Evolutionary conservation across 1,140 invertebrate species (phyloP).

Genomic region (Micrasema minimum): DNA sequence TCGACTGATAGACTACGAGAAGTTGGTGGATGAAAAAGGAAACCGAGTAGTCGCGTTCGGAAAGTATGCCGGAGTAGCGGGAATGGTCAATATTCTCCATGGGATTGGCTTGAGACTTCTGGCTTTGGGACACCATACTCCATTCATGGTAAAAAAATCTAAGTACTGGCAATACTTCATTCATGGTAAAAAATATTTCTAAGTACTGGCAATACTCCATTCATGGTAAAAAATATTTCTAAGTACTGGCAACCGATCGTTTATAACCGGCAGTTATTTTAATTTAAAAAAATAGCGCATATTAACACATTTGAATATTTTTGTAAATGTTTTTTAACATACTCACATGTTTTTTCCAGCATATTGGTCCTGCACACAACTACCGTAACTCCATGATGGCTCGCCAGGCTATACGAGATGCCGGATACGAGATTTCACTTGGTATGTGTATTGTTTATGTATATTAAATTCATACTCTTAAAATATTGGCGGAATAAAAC

Average conservation of each 20-base stretch:
- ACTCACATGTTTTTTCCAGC: conserved; percentile 70
- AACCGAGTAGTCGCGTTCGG: conserved; percentile 97
- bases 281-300: too few relatives aligned
- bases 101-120: conserved; percentile 93
- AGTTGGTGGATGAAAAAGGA: conserved; percentile 89
- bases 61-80: conserved; percentile 98
- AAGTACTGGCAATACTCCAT: too few relatives aligned
- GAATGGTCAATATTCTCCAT: conserved; percentile 98
- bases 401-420: conserved; percentile 94
- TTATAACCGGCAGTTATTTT: too few relatives aligned
- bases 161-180: too few relatives aligned
- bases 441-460: conserved; percentile 58
- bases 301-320: too few relatives aligned
- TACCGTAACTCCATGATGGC: conserved; percentile 98
- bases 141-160: conserved; percentile 94
- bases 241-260: too few relatives aligned
- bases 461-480: background rate
- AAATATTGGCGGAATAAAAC: background rate
- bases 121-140: conserved; percentile 97
- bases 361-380: conserved; percentile 98
- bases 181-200: too few relatives aligned
- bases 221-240: too few relatives aligned
- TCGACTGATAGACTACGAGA: conserved; percentile 97
- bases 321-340: too few relatives aligned
- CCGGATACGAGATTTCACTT: conserved; percentile 97